Conservation (phyloP, 2,888 invertebrate species). For the Lasioglossum morio region DNA sequence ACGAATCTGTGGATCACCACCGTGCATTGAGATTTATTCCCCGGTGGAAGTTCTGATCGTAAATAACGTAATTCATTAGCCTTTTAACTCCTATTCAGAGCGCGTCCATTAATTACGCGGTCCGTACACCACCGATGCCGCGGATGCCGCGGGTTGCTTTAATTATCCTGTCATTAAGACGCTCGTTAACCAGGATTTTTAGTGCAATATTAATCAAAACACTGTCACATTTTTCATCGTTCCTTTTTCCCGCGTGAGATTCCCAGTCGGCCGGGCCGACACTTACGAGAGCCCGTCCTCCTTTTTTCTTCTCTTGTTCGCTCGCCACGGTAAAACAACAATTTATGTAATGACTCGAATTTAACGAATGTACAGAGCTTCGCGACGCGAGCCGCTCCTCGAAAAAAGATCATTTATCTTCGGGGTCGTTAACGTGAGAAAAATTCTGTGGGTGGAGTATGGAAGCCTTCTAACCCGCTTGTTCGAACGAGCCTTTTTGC, state of each 20-base stretch:
- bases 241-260: conserved; percentile 1
- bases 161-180: conserved; percentile 43
- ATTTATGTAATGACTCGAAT: conserved; percentile 50
- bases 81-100: conserved; percentile 1
- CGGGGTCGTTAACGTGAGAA: conserved; percentile 58
- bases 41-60: not conserved
- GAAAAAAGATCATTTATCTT: conserved; percentile 59
- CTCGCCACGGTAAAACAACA: not conserved
- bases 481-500: not conserved
- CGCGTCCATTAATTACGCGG: conserved; percentile 24
- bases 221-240: not conserved
- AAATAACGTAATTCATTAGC: conserved; percentile 45
- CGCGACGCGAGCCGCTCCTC: not conserved
- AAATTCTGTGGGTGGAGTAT: conserved; percentile 38
- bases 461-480: not conserved
- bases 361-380: conserved; percentile 36
- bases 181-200: conserved; percentile 39
- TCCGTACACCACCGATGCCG: not conserved
- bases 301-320: not conserved
- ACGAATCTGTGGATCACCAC: not conserved
- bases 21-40: not conserved
- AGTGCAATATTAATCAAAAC: conserved; percentile 30
- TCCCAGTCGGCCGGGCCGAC: not conserved
- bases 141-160: conserved; percentile 12
- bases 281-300: not conserved